These are phyloP conservation scores for Hydrozoanthus gracilis DNA, from an alignment of 92 coral and sea anemone genomes.

Conservation along the genomic window DNA sequence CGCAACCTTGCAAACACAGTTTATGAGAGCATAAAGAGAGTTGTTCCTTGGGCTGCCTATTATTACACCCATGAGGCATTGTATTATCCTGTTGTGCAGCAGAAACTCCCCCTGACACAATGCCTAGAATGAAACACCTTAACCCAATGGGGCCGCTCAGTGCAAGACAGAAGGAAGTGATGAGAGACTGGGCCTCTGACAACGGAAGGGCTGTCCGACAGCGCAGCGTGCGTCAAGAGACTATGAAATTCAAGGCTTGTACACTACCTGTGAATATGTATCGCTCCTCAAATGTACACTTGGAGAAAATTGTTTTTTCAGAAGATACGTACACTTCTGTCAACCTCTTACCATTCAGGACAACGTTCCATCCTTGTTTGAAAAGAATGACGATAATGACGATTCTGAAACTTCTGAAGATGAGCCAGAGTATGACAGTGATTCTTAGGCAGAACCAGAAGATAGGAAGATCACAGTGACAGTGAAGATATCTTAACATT, in stretches of 20 bases:
- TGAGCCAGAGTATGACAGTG: not conserved
- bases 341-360: not conserved
- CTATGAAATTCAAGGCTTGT: conserved; percentile 45
- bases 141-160: conserved; percentile 18
- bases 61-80: conserved; percentile 15
- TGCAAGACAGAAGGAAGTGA: conserved; percentile 13
- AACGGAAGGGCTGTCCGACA: conserved; percentile 34
- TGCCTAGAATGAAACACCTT: conserved; percentile 10
- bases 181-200: conserved; percentile 41
- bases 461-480: conserved; percentile 30
- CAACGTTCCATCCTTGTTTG: not conserved
- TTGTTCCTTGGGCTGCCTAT: conserved; percentile 28
- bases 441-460: not conserved
- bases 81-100: conserved; percentile 34
- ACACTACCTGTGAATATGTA: conserved; percentile 60
- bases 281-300: not conserved
- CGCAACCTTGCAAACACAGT: conserved; percentile 30
- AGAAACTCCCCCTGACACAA: conserved; percentile 3
- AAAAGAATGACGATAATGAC: not conserved
- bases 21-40: conserved; percentile 31
- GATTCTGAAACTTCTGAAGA: not conserved
- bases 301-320: conserved; percentile 40
- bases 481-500: conserved; percentile 43
- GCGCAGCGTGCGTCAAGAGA: conserved; percentile 34
- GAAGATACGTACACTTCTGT: too few species aligned